phyloP scores from a whole-genome alignment of 2,888 invertebrate genomes.

The Cantharis rufa region DNA sequence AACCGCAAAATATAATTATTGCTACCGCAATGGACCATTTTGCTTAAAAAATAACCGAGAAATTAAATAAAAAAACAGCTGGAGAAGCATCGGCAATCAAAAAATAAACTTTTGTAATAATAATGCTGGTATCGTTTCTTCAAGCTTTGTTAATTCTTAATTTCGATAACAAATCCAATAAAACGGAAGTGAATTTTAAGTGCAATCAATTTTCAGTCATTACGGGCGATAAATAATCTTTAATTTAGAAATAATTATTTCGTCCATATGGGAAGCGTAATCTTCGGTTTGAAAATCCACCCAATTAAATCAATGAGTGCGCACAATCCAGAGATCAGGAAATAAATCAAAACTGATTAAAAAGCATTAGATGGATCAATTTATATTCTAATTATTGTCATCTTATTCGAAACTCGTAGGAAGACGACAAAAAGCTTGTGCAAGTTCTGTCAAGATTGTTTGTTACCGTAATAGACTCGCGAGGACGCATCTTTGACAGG shows the following conservation, averaged over 20 bases:
- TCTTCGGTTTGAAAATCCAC: not conserved
- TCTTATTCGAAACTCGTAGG: not conserved
- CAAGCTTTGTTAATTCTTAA: not conserved
- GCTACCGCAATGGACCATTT: not conserved
- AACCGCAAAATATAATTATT: not conserved
- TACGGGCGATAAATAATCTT: not conserved
- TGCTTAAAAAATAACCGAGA: not conserved
- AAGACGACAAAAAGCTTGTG: conserved; percentile 1
- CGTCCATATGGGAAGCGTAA: not conserved
- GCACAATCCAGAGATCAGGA: not conserved
- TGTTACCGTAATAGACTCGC: conserved; percentile 45
- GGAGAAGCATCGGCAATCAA: not conserved
- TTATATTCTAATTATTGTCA: not conserved
- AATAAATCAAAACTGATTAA: conserved; percentile 2
- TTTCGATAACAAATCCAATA: not conserved
- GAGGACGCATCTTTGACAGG: conserved; percentile 46
- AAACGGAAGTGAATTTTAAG: not conserved
- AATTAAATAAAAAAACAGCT: not conserved
- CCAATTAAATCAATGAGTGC: not conserved
- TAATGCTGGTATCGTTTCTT: not conserved
- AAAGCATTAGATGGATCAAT: conserved; percentile 17
- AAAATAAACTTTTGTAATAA: not conserved
- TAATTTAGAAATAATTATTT: not conserved
- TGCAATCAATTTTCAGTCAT: not conserved
- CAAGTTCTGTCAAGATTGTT: conserved; percentile 22